phyloP scores from a whole-genome alignment of 2,888 invertebrate genomes.

The Orchesella flavescens region DNA sequence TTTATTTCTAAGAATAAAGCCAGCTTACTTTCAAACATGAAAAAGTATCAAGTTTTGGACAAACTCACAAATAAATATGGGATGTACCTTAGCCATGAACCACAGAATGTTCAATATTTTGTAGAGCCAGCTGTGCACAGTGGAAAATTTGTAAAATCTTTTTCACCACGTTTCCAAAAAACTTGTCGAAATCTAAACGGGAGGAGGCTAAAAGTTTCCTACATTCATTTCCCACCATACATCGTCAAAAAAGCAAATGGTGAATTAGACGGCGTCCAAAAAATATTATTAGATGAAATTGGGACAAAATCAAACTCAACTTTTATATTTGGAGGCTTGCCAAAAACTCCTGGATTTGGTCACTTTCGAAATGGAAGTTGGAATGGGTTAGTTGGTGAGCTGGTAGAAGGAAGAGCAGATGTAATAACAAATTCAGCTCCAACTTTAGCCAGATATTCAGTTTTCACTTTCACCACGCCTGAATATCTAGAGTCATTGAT shows the following conservation, averaged over 20 bases:
- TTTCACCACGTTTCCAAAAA: background rate
- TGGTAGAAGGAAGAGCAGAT: slow-evolving; percentile 3
- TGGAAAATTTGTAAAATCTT: background rate
- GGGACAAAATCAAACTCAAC: background rate
- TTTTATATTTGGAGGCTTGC: background rate
- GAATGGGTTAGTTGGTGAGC: slow-evolving; percentile 21
- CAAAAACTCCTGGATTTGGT: slow-evolving; percentile 28
- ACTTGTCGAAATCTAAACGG: slow-evolving; percentile 7
- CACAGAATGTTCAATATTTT: background rate
- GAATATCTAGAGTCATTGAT: background rate
- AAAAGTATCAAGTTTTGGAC: background rate
- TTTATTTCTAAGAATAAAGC: background rate
- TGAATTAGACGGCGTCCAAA: background rate
- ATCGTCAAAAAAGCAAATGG: background rate
- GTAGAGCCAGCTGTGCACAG: slow-evolving; percentile 10
- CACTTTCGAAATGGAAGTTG: slow-evolving; percentile 20
- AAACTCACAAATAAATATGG: slow-evolving; percentile 10
- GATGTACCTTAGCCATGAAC: background rate
- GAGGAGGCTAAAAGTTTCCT: background rate
- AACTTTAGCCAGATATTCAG: background rate
- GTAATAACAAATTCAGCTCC: background rate
- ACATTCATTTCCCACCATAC: slow-evolving; percentile 11
- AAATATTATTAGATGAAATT: slow-evolving; percentile 12
- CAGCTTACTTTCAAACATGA: background rate
- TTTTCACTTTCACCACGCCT: background rate